Evolutionary conservation across 2,888 invertebrate genomes (phyloP), one percentile per base, ranked within the genome.

Genomic region (Drosophila merina): DNA sequence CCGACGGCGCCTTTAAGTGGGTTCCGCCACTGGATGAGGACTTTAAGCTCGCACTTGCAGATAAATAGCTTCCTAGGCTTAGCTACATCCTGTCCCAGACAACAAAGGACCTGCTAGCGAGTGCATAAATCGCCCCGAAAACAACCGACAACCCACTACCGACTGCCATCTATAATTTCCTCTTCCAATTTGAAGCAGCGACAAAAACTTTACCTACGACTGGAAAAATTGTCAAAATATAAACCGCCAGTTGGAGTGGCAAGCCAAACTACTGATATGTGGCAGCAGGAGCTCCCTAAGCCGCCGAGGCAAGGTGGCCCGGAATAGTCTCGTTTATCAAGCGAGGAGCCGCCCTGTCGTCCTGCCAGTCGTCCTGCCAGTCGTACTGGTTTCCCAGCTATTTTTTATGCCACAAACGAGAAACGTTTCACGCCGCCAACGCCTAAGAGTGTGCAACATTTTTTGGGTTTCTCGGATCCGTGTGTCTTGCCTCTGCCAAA

Each of bases 141-240:
- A 86, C 76, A 72, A 81, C 47, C 66, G 68, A 81, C n/a, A 36
- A 36, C 36, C 36, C 36, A 36, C 81, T 82, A 76, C 81, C 76
- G 85, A 71, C 78, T 84, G 68, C 69, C 75, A 78, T 86, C 88
- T 90, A 84, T 89, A 89, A 90, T 89, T 89, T 89, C 90, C 89
- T 86, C 75, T 72, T 68, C 88, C 90, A 89, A 89, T 89, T 89
- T 86, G 49, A 38, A 44, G 48, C 10, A 30, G 51, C 47, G 59
- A 36, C 57, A 70, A 59, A 71, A 70, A 64, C 55, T 51, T 70
- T 62, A 70, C 74, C 68, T 51, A 51, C 59, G 28, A 54, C 54
- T 45, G 26, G 47, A 58, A 63, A 62, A 85, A 82, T 85, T 76
- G 82, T 81, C 79, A 85, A 87, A 82, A 82, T 79, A 82, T 82